A percentile compares a stretch with the other conserved stretches of the same genome.
Conservation (phyloP, 35 echinoderm and acorn worm species). For the Hemicentrotus pulcherrimus region DNA sequence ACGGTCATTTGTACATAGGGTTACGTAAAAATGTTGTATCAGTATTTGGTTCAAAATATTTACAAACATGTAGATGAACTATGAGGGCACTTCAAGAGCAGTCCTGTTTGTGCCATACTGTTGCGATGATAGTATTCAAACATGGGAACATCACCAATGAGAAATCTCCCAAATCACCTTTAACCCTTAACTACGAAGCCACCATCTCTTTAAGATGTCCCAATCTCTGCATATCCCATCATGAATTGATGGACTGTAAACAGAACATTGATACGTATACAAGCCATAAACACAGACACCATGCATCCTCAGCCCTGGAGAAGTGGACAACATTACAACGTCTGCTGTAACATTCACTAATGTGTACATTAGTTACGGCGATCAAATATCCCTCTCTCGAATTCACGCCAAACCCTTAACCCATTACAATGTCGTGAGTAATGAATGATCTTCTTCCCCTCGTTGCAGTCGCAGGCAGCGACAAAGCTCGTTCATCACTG, state of each 20-base stretch:
- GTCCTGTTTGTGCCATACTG: too few relatives aligned
- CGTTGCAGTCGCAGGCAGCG: neutral
- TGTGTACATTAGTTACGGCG: conserved; percentile 23
- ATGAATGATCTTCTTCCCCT: conserved; percentile 20
- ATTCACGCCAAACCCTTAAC: conserved; percentile 25
- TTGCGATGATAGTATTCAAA: too few relatives aligned
- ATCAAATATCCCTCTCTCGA: conserved; percentile 28
- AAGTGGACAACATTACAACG: neutral
- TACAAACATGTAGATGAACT: too few relatives aligned
- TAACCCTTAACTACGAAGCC: neutral
- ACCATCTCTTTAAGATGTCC: neutral
- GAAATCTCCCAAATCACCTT: neutral
- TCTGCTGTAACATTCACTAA: conserved; percentile 23
- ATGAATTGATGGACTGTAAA: neutral
- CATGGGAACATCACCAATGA: neutral
- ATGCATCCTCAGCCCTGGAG: neutral
- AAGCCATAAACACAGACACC: neutral
- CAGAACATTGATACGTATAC: neutral
- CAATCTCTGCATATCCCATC: neutral
- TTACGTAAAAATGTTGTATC: too few relatives aligned
- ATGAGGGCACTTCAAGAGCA: too few relatives aligned
- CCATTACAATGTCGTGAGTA: conserved; percentile 25
- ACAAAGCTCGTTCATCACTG: conserved; percentile 35
- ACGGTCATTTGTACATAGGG: too few relatives aligned
- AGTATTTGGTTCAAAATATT: too few relatives aligned